Percentiles rank a stretch among this genome's conserved stretches.
Conservation (phyloP, 1,140 invertebrate genomes). For the Myzus persicae region DNA sequence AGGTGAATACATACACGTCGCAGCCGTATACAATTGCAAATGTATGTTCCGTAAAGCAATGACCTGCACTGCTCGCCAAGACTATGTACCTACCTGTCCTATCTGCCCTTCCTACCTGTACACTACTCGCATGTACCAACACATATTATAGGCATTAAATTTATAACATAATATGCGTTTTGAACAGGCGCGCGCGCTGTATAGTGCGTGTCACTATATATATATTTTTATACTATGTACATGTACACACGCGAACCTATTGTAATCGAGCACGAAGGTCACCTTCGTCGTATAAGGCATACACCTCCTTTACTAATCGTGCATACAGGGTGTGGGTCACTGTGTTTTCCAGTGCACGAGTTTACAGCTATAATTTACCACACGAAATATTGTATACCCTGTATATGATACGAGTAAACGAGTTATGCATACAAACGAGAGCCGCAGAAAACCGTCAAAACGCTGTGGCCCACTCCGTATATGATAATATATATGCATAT, state of each 20-base stretch:
- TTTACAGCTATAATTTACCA: not conserved
- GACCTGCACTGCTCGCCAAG: not conserved
- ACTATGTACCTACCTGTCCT: not conserved
- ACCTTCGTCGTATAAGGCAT: slow-evolving; percentile 14
- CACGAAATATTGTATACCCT: not conserved
- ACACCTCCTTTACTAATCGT: not conserved
- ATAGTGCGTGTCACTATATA: not conserved
- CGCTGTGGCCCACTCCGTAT: not conserved
- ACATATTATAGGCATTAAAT: no score
- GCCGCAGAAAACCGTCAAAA: not conserved
- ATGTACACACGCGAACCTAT: not conserved
- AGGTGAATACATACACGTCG: not conserved
- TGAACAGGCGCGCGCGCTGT: not conserved
- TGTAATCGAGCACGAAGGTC: not conserved
- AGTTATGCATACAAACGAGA: not conserved
- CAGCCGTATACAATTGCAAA: not conserved
- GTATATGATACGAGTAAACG: not conserved
- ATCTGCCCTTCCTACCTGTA: no score
- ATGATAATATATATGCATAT: not conserved
- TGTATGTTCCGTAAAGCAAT: not conserved
- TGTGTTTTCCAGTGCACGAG: not conserved
- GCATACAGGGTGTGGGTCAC: not conserved
- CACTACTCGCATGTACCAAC: no score
- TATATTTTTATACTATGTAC: not conserved
- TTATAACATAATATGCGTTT: not conserved